Percentiles rank a stretch among this genome's conserved stretches.
Conservation (phyloP, 2,113 vertebrate species). For the Uropsilus gracilis region DNA sequence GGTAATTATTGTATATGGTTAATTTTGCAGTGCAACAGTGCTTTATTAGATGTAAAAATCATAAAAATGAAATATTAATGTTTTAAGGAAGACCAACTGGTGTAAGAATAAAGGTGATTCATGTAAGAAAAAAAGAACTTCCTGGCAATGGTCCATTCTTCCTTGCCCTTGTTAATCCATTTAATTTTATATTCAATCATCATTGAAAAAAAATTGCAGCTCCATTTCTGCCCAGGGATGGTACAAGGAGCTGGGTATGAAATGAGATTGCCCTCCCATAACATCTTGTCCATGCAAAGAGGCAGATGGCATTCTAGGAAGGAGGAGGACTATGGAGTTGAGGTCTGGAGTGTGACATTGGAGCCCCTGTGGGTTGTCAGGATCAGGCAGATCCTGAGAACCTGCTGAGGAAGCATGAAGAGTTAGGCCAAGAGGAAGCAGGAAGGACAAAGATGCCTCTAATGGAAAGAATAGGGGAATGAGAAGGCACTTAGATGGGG, state of each 20-base stretch:
- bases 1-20: neutral
- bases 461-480: neutral
- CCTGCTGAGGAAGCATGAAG: neutral
- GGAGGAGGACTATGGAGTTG: neutral
- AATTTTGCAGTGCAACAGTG: neutral
- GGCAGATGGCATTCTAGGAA: too few species aligned
- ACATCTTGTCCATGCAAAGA: neutral
- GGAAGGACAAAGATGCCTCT: neutral
- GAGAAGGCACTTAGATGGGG: neutral
- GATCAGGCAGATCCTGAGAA: neutral
- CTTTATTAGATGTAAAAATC: neutral
- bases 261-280: neutral
- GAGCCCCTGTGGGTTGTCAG: neutral
- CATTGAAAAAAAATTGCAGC: neutral
- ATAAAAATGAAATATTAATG: neutral
- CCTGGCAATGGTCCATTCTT: neutral
- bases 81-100: neutral
- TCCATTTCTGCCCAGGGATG: neutral
- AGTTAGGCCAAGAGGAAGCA: neutral
- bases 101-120: slow-evolving; percentile 41
- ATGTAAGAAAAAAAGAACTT: too few species aligned
- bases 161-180: neutral
- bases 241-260: neutral
- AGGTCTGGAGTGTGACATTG: neutral
- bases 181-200: neutral